Evolutionary conservation across 1,140 invertebrate genomes (phyloP).

Genomic region (Aphis gossypii): DNA sequence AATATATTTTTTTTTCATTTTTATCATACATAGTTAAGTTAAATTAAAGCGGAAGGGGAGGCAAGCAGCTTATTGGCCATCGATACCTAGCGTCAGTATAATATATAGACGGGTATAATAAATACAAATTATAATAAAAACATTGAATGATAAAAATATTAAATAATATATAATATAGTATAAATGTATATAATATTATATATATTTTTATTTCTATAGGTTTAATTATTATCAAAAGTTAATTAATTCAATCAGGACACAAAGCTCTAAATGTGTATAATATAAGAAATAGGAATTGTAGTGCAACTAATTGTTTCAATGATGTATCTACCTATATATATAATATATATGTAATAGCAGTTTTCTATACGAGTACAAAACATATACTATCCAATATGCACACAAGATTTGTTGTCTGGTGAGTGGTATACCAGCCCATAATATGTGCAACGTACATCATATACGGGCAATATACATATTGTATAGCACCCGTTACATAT

Average conservation of each 20-base stretch:
- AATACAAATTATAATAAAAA: background rate
- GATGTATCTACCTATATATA: background rate
- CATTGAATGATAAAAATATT: background rate
- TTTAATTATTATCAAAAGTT: no score
- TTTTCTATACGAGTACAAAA: background rate
- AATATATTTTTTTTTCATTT: no score
- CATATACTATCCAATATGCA: background rate
- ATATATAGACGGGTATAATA: no score
- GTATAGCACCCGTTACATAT: background rate
- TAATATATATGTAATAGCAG: background rate
- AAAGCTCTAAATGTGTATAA: background rate
- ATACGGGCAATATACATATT: background rate
- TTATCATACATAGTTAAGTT: background rate
- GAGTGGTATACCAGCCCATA: background rate
- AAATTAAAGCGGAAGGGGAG: background rate
- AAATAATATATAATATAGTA: background rate
- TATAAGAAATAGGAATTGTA: background rate
- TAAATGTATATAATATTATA: no score
- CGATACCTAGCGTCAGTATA: background rate
- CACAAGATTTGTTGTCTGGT: background rate
- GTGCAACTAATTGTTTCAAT: background rate
- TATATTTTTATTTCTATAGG: no score
- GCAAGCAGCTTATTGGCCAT: background rate
- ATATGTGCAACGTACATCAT: background rate
- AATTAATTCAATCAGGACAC: no score